Evolutionary conservation across 1,140 invertebrate species (phyloP), one percentile per base, ranked within the genome.

Genomic region (Nomia melanderi): DNA sequence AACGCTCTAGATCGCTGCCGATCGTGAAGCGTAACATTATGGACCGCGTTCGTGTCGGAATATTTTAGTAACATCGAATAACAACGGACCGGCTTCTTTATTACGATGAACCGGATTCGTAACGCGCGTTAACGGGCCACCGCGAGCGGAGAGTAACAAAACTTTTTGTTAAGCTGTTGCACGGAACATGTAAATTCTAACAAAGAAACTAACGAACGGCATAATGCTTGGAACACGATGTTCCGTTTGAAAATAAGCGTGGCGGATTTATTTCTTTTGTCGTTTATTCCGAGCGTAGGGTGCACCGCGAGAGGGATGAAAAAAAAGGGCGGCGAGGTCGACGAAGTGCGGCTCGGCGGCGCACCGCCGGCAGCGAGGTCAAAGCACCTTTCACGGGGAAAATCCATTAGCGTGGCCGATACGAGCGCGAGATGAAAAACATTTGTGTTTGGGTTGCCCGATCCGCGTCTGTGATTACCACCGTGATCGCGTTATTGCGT

Each of bases 231-330:
- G n/a, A n/a, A n/a, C n/a, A n/a, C n/a, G n/a, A n/a, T n/a, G n/a
- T n/a, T n/a, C n/a, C n/a, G n/a, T n/a, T n/a, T n/a, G n/a, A n/a
- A n/a, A n/a, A n/a, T n/a, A n/a, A n/a, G n/a, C n/a, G n/a, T n/a
- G n/a, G n/a, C n/a, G n/a, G n/a, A 71, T 71, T 77, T 77, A 63
- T 56, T 77, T 47, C 56, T 77, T 77, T 77, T 72, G 67, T 77
- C 59, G 66, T 77, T 76, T 76, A 76, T 63, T 63, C 63, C 56
- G 7, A 36, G 27, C 36, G 59, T 36, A 33, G 56, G 56, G 29
- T 8, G 39, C n/a, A 17, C 41, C 36, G 27, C 14, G 47, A 41
- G 31, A 12, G 75, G 44, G 47, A 33, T 63, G 67, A 9, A 23
- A n/a, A 9, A 23, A n/a, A 47, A 9, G 7, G 56, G 41, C 41